Evolutionary conservation across 1,140 invertebrate genomes (phyloP).

Genomic region (Pseudoatta argentina): DNA sequence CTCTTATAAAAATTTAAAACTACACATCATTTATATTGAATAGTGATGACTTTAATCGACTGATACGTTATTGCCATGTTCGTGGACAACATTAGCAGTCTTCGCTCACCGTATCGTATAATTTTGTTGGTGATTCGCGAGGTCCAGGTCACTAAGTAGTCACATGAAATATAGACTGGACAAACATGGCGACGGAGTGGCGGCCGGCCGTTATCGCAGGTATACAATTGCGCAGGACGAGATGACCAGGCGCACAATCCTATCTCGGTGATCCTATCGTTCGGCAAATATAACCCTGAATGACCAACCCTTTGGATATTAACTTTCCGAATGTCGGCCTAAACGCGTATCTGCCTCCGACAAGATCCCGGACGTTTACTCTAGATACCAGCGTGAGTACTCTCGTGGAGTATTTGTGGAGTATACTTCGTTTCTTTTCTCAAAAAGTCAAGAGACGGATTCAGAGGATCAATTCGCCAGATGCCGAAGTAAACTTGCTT

Average conservation of each 20-base stretch:
- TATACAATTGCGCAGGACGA: slow-evolving; percentile 75
- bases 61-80: neutral
- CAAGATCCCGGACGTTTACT: slow-evolving; percentile 77
- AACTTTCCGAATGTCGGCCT: slow-evolving; percentile 75
- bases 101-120: slow-evolving; percentile 13
- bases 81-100: neutral
- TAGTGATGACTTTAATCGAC: neutral
- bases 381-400: slow-evolving; percentile 74
- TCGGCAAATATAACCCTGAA: slow-evolving; percentile 78
- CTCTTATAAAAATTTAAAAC: neutral
- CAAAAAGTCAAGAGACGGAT: slow-evolving; percentile 48
- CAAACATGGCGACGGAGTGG: slow-evolving; percentile 61
- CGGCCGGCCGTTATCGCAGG: slow-evolving; percentile 68
- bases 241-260: slow-evolving; percentile 76
- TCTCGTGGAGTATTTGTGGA: slow-evolving; percentile 45
- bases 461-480: slow-evolving; percentile 1
- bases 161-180: slow-evolving; percentile 74
- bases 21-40: neutral
- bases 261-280: slow-evolving; percentile 78
- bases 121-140: slow-evolving; percentile 55
- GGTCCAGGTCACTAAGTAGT: slow-evolving; percentile 64
- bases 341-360: slow-evolving; percentile 43
- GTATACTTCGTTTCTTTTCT: slow-evolving; percentile 75
- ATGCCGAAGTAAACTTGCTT: slow-evolving; percentile 14
- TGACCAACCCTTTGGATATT: slow-evolving; percentile 76